A percentile compares a stretch with the other conserved stretches of the same genome.
Evolutionary conservation across 2,888 invertebrate species (phyloP).

Genomic region (Polydrusus pterygomalis): DNA sequence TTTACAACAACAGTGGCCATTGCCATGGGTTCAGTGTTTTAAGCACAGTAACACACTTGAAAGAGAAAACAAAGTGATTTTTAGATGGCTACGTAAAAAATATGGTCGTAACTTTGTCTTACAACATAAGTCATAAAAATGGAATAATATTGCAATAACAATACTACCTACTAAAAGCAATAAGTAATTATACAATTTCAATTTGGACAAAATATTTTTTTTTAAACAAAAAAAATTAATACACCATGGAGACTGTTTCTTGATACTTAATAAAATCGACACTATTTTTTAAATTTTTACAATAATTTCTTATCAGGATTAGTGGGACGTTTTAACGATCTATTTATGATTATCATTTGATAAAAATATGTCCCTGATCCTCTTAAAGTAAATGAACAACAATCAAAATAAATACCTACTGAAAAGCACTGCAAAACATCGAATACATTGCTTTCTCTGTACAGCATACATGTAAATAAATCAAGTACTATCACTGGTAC

Average conservation of each 20-base stretch:
- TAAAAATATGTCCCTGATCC: slow-evolving; percentile 4
- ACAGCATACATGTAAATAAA: slow-evolving; percentile 7
- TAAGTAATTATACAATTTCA: background rate
- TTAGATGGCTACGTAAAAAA: background rate
- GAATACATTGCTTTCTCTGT: slow-evolving; percentile 20
- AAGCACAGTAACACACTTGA: background rate
- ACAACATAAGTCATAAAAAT: background rate
- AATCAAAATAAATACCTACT: slow-evolving; percentile 21
- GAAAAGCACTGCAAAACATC: slow-evolving; percentile 16
- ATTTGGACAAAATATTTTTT: background rate
- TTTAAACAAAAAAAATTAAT: background rate
- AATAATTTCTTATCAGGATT: slow-evolving; percentile 24
- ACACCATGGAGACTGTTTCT: background rate
- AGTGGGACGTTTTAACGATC: slow-evolving; percentile 15
- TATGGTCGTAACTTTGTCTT: background rate
- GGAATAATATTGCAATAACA: background rate
- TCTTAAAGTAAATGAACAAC: slow-evolving; percentile 16
- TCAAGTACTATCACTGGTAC: slow-evolving; percentile 14
- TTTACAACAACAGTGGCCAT: slow-evolving; percentile 33
- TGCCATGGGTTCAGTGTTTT: background rate
- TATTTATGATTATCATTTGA: slow-evolving; percentile 21
- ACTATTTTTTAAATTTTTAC: slow-evolving; percentile 11
- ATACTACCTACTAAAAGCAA: background rate
- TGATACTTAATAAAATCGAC: slow-evolving; percentile 1
- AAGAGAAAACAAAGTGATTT: background rate